phyloP scores from a whole-genome alignment of 35 echinoderm and acorn worm genomes.

The Patiria miniata region DNA sequence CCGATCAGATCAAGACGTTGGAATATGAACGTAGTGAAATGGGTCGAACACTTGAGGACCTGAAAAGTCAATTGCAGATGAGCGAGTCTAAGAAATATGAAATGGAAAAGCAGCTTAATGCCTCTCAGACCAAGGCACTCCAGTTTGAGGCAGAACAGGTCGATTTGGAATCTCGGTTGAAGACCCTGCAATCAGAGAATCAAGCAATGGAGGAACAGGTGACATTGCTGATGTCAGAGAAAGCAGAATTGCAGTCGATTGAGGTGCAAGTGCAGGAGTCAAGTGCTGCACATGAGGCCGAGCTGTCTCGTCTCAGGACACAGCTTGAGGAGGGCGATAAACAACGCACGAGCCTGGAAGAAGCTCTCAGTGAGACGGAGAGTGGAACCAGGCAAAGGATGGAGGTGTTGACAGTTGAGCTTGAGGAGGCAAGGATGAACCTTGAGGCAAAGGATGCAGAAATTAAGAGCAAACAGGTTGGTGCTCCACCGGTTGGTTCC shows the following conservation, averaged over 20 bases:
- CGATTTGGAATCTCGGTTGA: slow-evolving; percentile 18
- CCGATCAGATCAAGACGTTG: neutral
- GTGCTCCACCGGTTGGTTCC: neutral
- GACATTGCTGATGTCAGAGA: neutral
- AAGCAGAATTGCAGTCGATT: neutral
- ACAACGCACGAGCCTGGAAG: neutral
- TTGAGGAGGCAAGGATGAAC: slow-evolving; percentile 21
- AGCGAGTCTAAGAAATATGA: neutral
- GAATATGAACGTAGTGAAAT: neutral
- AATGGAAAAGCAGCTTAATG: neutral
- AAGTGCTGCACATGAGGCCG: neutral
- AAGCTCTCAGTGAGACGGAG: neutral
- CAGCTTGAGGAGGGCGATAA: slow-evolving; percentile 20
- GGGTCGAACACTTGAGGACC: neutral
- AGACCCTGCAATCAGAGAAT: neutral
- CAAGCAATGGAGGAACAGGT: slow-evolving; percentile 15
- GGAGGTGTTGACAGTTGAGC: slow-evolving; percentile 12
- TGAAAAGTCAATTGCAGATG: neutral
- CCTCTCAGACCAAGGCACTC: neutral
- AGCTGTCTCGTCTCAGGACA: slow-evolving; percentile 1
- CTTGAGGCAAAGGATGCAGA: neutral
- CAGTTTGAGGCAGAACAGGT: slow-evolving; percentile 20
- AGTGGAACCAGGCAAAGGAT: neutral
- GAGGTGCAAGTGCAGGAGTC: neutral
- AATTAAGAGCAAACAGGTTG: slow-evolving; percentile 28